Conservation (phyloP, 2,113 vertebrate species). For the Ptyas mucosa region DNA sequence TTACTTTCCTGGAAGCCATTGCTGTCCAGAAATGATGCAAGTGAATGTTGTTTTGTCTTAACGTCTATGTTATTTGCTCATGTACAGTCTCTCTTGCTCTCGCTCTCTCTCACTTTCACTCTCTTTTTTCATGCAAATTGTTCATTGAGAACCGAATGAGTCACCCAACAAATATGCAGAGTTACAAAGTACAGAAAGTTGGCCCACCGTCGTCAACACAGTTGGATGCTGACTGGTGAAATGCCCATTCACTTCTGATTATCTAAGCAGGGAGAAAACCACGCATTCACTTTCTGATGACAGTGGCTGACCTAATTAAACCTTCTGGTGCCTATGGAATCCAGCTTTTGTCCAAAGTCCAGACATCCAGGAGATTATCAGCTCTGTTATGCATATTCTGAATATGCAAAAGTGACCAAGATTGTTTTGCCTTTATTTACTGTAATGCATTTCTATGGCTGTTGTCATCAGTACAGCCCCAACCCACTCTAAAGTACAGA, state of each 20-base stretch:
- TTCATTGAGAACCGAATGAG: conserved; percentile 35
- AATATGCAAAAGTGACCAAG: neutral
- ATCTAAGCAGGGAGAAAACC: conserved; percentile 37
- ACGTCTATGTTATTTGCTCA: neutral
- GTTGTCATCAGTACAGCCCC: neutral
- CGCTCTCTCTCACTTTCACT: neutral
- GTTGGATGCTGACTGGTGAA: conserved; percentile 31
- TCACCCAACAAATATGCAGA: conserved; percentile 55
- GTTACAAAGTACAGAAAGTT: conserved; percentile 47
- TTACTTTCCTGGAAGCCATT: neutral
- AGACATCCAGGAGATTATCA: conserved; percentile 33
- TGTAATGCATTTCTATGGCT: conserved; percentile 8
- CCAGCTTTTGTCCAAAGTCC: conserved; percentile 49
- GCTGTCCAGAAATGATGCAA: neutral
- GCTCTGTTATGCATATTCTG: neutral
- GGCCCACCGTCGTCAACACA: conserved; percentile 39
- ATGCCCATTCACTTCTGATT: conserved; percentile 33
- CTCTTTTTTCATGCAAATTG: conserved; percentile 21
- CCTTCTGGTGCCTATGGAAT: conserved; percentile 36
- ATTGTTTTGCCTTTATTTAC: conserved; percentile 20
- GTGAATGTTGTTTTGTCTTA: neutral
- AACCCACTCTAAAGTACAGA: neutral
- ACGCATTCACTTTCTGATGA: conserved; percentile 50
- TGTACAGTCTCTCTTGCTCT: neutral
- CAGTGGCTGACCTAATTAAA: conserved; percentile 53